A percentile compares a stretch with the other conserved stretches of the same genome.
These are phyloP conservation scores for Astreopora myriophthalma DNA, from an alignment of 64 coral and sea anemone species.

Conservation along the genomic window DNA sequence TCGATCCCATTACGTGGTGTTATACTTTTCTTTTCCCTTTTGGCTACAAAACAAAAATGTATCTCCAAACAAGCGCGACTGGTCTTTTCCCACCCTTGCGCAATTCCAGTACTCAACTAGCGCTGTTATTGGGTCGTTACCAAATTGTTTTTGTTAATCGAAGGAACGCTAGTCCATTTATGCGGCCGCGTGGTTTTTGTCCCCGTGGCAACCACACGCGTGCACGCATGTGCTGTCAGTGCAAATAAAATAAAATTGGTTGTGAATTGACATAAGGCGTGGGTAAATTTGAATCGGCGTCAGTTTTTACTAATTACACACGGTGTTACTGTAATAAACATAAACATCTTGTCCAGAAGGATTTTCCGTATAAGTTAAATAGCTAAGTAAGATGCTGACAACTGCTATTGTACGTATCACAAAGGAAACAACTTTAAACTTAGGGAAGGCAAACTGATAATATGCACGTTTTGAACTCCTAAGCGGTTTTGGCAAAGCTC, in stretches of 20 bases:
- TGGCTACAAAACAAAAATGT: not conserved
- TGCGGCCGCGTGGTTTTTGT: not conserved
- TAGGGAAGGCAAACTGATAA: too few species aligned
- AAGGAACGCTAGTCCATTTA: not conserved
- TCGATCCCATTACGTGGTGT: not conserved
- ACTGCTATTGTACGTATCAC: too few species aligned
- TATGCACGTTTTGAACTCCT: too few species aligned
- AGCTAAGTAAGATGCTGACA: too few species aligned
- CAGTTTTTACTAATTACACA: not conserved
- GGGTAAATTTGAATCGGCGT: not conserved
- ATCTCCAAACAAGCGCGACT: not conserved
- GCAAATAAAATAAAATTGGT: not conserved
- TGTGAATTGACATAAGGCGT: not conserved
- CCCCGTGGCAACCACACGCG: not conserved
- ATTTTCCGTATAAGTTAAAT: too few species aligned
- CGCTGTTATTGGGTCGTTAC: not conserved
- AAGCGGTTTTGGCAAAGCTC: too few species aligned
- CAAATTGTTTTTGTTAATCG: not conserved
- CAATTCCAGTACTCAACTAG: not conserved
- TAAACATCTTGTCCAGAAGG: too few species aligned
- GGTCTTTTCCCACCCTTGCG: slow-evolving; percentile 14
- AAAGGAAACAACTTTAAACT: too few species aligned
- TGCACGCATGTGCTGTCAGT: not conserved
- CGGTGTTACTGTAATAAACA: not conserved
- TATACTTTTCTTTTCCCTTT: not conserved